These are phyloP conservation scores for Drosophila mauritiana DNA, from an alignment of 1,140 invertebrate genomes.

Conservation along the genomic window DNA sequence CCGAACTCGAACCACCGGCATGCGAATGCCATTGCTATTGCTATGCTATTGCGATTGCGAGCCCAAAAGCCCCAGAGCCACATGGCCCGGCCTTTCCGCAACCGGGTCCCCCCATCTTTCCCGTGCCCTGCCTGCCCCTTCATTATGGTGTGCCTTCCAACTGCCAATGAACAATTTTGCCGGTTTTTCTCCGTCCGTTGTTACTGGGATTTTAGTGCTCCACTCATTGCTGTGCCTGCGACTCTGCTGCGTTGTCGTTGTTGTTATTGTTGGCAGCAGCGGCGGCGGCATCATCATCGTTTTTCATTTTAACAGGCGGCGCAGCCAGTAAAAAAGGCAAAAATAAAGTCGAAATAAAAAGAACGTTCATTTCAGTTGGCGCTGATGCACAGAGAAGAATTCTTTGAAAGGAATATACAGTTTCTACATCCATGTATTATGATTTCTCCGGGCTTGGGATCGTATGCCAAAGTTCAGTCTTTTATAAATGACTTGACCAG, in stretches of 20 bases:
- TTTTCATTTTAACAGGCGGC: slow-evolving; percentile 69
- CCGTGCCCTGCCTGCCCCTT: slow-evolving; percentile 19
- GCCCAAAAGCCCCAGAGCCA: slow-evolving; percentile 46
- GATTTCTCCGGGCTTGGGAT: too few species aligned
- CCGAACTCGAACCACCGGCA: slow-evolving; percentile 18
- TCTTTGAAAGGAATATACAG: too few species aligned
- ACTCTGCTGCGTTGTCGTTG: slow-evolving; percentile 12
- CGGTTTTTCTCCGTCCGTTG: slow-evolving; percentile 47
- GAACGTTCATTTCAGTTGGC: slow-evolving; percentile 37
- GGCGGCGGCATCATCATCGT: slow-evolving; percentile 61
- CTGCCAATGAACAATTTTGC: slow-evolving; percentile 60
- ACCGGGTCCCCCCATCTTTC: slow-evolving; percentile 1
- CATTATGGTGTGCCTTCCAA: slow-evolving; percentile 20
- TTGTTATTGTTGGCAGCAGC: slow-evolving; percentile 39
- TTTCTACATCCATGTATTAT: not conserved
- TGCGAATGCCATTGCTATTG: slow-evolving; percentile 21
- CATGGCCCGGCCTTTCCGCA: slow-evolving; percentile 22
- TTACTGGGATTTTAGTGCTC: slow-evolving; percentile 56
- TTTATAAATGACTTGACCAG: too few species aligned
- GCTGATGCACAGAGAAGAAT: slow-evolving; percentile 18
- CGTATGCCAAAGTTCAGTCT: too few species aligned
- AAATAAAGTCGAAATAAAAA: slow-evolving; percentile 45
- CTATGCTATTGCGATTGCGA: slow-evolving; percentile 28
- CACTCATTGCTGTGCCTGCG: slow-evolving; percentile 33
- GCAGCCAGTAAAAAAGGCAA: slow-evolving; percentile 48